Percentiles rank a stretch among this genome's conserved stretches.
Conservation (phyloP, 2,797 vertebrate genomes). For the Megalops cyprinoides region DNA sequence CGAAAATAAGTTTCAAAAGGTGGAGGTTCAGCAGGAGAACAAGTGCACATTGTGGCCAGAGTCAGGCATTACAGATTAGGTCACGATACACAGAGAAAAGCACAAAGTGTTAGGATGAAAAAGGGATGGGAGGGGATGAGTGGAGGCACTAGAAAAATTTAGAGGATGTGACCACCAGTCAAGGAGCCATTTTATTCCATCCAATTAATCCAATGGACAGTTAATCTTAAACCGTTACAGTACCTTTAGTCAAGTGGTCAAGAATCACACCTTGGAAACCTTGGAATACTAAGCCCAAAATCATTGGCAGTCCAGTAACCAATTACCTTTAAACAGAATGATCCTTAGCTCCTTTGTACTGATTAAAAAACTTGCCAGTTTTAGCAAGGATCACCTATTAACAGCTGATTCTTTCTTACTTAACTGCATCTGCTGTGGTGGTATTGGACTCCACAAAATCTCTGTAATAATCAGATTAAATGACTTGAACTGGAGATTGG, state of each 20-base stretch:
- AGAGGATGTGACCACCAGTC: neutral
- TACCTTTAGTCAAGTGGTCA: neutral
- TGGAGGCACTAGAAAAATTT: neutral
- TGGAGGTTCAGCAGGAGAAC: neutral
- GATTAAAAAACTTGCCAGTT: neutral
- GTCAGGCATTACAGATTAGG: neutral
- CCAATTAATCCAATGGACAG: too few species aligned
- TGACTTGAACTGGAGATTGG: too few species aligned
- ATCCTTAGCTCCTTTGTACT: neutral
- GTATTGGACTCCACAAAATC: too few species aligned
- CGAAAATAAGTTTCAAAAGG: slow-evolving; percentile 14
- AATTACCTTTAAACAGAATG: neutral
- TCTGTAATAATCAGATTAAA: too few species aligned
- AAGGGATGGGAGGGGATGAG: neutral
- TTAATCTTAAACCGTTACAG: neutral
- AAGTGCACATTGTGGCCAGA: neutral
- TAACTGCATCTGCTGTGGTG: too few species aligned
- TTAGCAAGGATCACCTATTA: neutral
- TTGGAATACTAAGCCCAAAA: neutral
- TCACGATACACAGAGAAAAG: neutral
- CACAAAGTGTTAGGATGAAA: neutral
- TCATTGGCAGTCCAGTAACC: neutral
- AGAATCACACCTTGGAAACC: neutral
- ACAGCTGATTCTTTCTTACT: too few species aligned
- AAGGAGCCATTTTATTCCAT: too few species aligned